A percentile compares a stretch with the other conserved stretches of the same genome.
Evolutionary conservation across 2,113 vertebrate species (phyloP).

Genomic region (Pterocles gutturalis): DNA sequence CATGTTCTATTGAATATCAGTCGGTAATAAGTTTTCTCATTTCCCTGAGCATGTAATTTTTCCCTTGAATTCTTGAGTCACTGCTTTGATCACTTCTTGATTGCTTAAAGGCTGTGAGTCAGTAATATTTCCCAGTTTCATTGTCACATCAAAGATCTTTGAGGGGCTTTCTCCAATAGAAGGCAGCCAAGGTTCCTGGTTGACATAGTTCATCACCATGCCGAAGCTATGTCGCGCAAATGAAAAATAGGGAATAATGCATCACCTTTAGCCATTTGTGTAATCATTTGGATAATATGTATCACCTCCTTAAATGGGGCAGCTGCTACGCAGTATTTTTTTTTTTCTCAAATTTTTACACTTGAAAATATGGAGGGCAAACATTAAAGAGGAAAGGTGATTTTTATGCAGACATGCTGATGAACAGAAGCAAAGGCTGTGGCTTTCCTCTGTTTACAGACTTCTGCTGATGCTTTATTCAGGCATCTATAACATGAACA

Average conservation of each 20-base stretch:
- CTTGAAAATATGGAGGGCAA: slow-evolving; percentile 33
- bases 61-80: slow-evolving; percentile 48
- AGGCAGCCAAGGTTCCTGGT: slow-evolving; percentile 58
- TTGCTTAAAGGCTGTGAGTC: slow-evolving; percentile 72
- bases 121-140: slow-evolving; percentile 53
- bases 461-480: slow-evolving; percentile 38
- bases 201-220: slow-evolving; percentile 59
- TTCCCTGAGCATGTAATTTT: slow-evolving; percentile 66
- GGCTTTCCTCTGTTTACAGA: not conserved
- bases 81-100: slow-evolving; percentile 61
- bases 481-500: slow-evolving; percentile 2
- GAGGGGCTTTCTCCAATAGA: slow-evolving; percentile 50
- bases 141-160: slow-evolving; percentile 59
- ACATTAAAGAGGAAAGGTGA: not conserved
- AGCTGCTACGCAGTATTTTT: not conserved
- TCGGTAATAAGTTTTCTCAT: slow-evolving; percentile 49
- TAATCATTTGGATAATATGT: slow-evolving; percentile 62
- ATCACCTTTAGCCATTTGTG: slow-evolving; percentile 53
- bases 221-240: slow-evolving; percentile 19
- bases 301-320: slow-evolving; percentile 45
- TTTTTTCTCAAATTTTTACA: slow-evolving; percentile 1
- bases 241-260: slow-evolving; percentile 41
- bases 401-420: slow-evolving; percentile 11
- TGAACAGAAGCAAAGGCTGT: not conserved
- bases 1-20: slow-evolving; percentile 45